phyloP scores from a whole-genome alignment of 2,113 vertebrate species.

The Dascyllus trimaculatus region DNA sequence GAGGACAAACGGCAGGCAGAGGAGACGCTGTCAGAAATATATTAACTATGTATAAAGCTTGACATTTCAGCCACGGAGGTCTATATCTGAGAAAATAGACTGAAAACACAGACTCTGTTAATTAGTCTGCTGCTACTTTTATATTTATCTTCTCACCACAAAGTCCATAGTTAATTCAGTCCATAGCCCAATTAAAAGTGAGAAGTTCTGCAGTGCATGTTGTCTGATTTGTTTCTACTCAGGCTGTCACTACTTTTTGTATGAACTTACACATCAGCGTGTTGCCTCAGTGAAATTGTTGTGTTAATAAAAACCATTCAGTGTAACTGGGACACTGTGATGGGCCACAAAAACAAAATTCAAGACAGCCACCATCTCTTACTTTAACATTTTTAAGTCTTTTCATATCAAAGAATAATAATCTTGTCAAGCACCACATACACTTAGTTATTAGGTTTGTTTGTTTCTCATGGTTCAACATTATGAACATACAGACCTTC shows the following conservation, averaged over 20 bases:
- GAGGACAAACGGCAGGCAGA: slow-evolving; percentile 10
- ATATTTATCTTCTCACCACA: slow-evolving; percentile 35
- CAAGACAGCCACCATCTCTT: no score
- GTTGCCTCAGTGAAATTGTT: not conserved
- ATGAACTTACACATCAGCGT: not conserved
- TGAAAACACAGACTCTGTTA: slow-evolving; percentile 8
- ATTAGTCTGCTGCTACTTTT: slow-evolving; percentile 39
- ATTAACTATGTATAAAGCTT: slow-evolving; percentile 28
- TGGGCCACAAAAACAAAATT: no score
- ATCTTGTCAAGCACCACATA: no score
- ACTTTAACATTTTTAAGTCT: no score
- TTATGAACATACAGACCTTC: no score
- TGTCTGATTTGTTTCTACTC: slow-evolving; percentile 31
- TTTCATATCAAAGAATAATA: no score
- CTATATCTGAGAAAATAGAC: slow-evolving; percentile 36
- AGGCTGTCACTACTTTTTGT: not conserved
- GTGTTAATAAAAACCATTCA: not conserved
- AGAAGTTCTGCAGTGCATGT: not conserved
- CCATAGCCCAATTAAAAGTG: slow-evolving; percentile 40
- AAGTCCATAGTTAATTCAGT: slow-evolving; percentile 2
- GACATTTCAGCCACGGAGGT: slow-evolving; percentile 35
- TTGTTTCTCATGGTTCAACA: no score
- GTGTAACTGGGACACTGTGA: no score
- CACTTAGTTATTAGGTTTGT: no score
- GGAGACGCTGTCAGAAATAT: slow-evolving; percentile 17